Percentiles rank a stretch among this genome's conserved stretches.
Evolutionary conservation across 1,140 invertebrate species (phyloP).

Genomic region (Pemphigus obesinymphae): DNA sequence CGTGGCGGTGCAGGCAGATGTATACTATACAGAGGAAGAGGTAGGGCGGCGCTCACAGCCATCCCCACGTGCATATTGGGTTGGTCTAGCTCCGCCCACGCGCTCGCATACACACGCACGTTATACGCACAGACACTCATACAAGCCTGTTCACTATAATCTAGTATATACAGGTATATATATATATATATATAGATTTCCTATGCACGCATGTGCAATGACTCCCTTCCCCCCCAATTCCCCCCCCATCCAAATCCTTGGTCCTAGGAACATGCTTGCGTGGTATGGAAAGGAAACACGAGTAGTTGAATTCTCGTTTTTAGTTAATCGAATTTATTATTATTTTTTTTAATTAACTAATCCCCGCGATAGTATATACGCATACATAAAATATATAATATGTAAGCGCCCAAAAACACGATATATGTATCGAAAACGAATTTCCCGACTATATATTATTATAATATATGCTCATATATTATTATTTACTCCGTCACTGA

Average conservation of each 20-base stretch:
- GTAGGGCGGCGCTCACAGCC: slow-evolving; percentile 14
- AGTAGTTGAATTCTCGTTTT: no score
- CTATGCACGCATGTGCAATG: background rate
- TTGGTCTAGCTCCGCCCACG: slow-evolving; percentile 27
- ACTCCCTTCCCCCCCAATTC: no score
- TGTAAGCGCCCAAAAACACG: background rate
- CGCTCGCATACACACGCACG: background rate
- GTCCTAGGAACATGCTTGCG: no score
- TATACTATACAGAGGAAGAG: background rate
- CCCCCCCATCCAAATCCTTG: no score
- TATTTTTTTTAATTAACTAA: background rate
- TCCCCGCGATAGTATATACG: no score
- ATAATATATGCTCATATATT: background rate
- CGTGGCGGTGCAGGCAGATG: background rate
- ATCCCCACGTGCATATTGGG: slow-evolving; percentile 19
- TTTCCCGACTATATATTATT: background rate
- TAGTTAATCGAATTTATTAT: background rate
- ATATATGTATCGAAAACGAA: background rate
- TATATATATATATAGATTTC: no score
- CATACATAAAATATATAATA: background rate
- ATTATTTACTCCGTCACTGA: background rate
- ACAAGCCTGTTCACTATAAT: background rate
- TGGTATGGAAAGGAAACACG: no score
- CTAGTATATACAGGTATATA: background rate
- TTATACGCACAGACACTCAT: background rate